These are phyloP conservation scores for Hecatera dysodea DNA, from an alignment of 2,888 invertebrate genomes.

Conservation along the genomic window DNA sequence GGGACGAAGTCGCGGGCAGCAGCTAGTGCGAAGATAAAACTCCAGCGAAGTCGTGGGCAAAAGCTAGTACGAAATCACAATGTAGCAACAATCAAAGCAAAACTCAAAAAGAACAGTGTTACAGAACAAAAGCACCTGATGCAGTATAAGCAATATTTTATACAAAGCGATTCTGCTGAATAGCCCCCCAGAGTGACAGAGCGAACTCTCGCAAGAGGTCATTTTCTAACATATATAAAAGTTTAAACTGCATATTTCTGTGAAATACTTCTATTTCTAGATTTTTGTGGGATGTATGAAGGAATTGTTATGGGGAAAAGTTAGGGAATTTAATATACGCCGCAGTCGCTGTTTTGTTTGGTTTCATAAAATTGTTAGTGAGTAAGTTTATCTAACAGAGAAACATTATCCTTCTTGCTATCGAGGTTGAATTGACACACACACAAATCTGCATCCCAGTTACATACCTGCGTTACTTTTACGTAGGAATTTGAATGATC, in stretches of 20 bases:
- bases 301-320: slow-evolving; percentile 2
- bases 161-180: slow-evolving; percentile 48
- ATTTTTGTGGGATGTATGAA: slow-evolving; percentile 4
- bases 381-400: too few relatives aligned
- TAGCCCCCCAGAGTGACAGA: slow-evolving; percentile 36
- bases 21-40: too few relatives aligned
- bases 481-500: too few relatives aligned
- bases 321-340: not conserved
- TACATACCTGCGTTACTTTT: too few relatives aligned
- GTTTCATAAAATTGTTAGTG: too few relatives aligned
- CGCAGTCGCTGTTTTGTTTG: too few relatives aligned
- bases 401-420: too few relatives aligned
- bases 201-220: slow-evolving; percentile 33
- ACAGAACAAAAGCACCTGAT: slow-evolving; percentile 34
- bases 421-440: too few relatives aligned
- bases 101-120: not conserved
- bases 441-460: too few relatives aligned
- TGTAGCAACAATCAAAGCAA: slow-evolving; percentile 9
- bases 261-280: slow-evolving; percentile 15
- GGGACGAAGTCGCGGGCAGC: too few relatives aligned
- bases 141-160: slow-evolving; percentile 47
- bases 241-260: slow-evolving; percentile 50
- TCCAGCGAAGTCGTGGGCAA: too few relatives aligned
- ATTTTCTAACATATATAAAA: slow-evolving; percentile 49
- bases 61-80: not conserved